These are phyloP conservation scores for Actinernus sp. DNA, from an alignment of 92 coral and sea anemone genomes.

Conservation along the genomic window DNA sequence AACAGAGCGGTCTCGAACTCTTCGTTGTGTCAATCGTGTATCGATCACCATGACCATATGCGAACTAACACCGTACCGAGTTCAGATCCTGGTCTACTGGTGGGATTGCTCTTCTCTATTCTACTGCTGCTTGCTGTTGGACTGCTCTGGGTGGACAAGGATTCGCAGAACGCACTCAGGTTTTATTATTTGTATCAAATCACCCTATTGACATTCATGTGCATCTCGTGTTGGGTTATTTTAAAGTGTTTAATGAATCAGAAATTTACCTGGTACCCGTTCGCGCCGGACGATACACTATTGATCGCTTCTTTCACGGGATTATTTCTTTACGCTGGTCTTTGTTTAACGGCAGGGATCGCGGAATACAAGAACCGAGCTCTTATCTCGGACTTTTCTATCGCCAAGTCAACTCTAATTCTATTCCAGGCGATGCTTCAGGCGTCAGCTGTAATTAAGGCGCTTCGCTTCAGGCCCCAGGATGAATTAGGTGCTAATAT, in stretches of 20 bases:
- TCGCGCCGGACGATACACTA: conserved; percentile 91
- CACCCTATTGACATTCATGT: conserved; percentile 75
- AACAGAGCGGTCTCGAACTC: conserved; percentile 90
- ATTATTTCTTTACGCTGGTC: conserved; percentile 88
- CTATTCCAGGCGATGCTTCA: conserved; percentile 92
- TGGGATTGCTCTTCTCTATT: conserved; percentile 87
- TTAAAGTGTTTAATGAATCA: conserved; percentile 90
- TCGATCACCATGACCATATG: conserved; percentile 81
- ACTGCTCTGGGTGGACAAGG: conserved; percentile 83
- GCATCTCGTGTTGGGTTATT: conserved; percentile 93
- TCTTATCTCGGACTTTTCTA: conserved; percentile 80
- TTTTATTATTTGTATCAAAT: conserved; percentile 92
- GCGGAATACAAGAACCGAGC: conserved; percentile 86
- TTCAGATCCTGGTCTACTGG: conserved; percentile 93
- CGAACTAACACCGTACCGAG: conserved; percentile 85
- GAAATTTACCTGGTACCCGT: conserved; percentile 89
- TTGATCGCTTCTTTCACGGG: conserved; percentile 87
- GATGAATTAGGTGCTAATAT: conserved; percentile 91
- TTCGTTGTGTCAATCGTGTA: conserved; percentile 88
- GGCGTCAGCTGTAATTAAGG: conserved; percentile 90
- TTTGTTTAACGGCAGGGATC: conserved; percentile 92
- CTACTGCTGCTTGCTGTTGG: conserved; percentile 91
- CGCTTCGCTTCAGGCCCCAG: conserved; percentile 88
- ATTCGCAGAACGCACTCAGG: conserved; percentile 79
- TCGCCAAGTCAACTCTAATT: conserved; percentile 84